Base-by-base conservation (phyloP, 2,113 vertebrate genomes). In the Anas platyrhynchos region DNA sequence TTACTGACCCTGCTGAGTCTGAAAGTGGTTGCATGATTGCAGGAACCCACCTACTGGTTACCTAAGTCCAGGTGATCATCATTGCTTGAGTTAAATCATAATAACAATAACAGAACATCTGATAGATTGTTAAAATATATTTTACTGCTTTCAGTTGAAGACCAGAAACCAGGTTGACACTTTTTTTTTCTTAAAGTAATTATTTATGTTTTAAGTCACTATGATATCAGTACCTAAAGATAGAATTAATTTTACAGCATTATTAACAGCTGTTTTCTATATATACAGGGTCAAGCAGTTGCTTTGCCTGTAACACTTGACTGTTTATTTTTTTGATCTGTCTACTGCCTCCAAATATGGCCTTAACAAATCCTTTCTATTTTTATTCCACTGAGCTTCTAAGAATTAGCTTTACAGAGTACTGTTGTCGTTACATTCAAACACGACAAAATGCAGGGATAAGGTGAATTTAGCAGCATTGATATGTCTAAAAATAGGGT, bases 321-420 rank as follows among this genome's bases (percentile, higher is more conserved):
- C 14, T 77, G 43, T 66, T 96, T 52, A 61, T 83, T 90, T 46
- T 67, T 67, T 16, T 72, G 27, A 23, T 9, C 15, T 83, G 41
- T 66, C 59, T 48, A 9, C 31, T 61, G 36, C 63, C 46, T 93
- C 59, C 73, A 34, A 87, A 71, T 63, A 74, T 3, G 9, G 72
- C 34, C 31, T 86, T 79, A 84, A 65, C 63, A 86, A 83, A 89
- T 80, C n/a, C 63, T 80, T 90, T 86, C 72, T 90, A 38, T 85
- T 95, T 96, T 95, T 81, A 56, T 88, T 63, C 52, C 13, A 16
- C 15, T 78, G 52, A 8, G 18, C 41, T 89, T 73, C 38, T 54
- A 75, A 83, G 62, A 95, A 91, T 82, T 88, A 79, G 26, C 58
- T 95, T 81, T 92, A 72, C 80, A 90, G 61, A 31, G 61, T 32